Conservation (phyloP, 2,113 vertebrate species). For the Anhinga anhinga region DNA sequence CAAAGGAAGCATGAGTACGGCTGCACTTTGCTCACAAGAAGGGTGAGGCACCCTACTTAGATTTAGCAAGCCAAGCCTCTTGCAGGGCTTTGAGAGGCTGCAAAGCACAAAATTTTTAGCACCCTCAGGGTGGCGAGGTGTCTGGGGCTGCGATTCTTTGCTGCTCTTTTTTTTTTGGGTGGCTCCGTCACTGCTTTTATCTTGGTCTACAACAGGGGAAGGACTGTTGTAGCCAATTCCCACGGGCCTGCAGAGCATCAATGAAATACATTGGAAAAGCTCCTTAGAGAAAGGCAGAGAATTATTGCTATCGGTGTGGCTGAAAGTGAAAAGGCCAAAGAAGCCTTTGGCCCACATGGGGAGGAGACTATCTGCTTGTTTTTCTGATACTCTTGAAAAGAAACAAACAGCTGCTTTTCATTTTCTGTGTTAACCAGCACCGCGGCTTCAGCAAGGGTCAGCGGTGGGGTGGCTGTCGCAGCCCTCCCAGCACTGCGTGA, state of each 20-base stretch:
- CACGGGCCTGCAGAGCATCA: not conserved
- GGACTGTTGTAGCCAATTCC: not conserved
- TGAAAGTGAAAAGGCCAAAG: constrained; percentile 41
- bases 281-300: not conserved
- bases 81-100: not conserved
- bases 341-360: not conserved
- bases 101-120: not conserved
- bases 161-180: not conserved
- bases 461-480: not conserved
- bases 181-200: not conserved
- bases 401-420: constrained; percentile 13
- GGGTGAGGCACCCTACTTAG: not conserved
- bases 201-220: not conserved
- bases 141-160: not conserved
- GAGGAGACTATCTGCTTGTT: not conserved
- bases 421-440: not conserved
- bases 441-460: not conserved
- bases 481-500: accelerated
- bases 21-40: not conserved
- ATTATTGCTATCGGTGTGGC: not conserved
- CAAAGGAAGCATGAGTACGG: accelerated
- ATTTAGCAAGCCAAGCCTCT: not conserved
- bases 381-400: constrained; percentile 23
- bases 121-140: not conserved
- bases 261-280: not conserved